Base-by-base conservation (phyloP, 2,888 invertebrate species). In the Dendrolimus houi region DNA sequence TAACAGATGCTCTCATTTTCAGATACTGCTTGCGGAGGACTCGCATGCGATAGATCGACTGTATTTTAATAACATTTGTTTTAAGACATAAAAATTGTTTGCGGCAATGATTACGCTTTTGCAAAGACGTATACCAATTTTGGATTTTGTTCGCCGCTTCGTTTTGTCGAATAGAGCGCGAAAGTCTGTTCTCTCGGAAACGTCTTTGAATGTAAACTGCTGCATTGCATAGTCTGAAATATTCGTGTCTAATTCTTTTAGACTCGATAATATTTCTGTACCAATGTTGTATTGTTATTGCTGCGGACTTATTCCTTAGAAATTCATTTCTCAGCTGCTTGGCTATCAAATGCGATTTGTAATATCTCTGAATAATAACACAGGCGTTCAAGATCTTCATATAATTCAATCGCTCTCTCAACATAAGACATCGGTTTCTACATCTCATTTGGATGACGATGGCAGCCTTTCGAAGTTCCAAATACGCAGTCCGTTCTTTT, bases 331-430 rank as follows among this genome's bases (percentile, higher is more conserved):
- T 72, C 64, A 82, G 71, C 41, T 62, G 64, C 68, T 77, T 83
- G 62, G 70, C 85, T 0, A 64, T 41, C 9, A 62, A 9, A 57
- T 71, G 71, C 1, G 82, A 78, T 61, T 71, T 78, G 54, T 81
- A 92, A 53, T 62, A 61, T 56, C 66, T 74, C 72, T 93, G 93
- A 60, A 93, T 83, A 14, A 70, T 65, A 12, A 81, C 58, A 54
- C 77, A 79, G 1, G 91, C 83, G 41, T 71, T 71, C 62, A 79
- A 75, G n/a, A 77, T 68, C 29, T 55, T 57, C 42, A 78, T 59
- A 67, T 85, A 93, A 10, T 72, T 63, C 7, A 70, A 62, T 57
- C 83, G 80, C 52, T 84, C 75, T 61, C 67, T 68, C 60, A 77
- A 75, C 80, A 86, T 83, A 1, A 77, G 62, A 40, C 78, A 64